Conservation (phyloP, 2,888 invertebrate genomes). For the Eupithecia subumbrata region DNA sequence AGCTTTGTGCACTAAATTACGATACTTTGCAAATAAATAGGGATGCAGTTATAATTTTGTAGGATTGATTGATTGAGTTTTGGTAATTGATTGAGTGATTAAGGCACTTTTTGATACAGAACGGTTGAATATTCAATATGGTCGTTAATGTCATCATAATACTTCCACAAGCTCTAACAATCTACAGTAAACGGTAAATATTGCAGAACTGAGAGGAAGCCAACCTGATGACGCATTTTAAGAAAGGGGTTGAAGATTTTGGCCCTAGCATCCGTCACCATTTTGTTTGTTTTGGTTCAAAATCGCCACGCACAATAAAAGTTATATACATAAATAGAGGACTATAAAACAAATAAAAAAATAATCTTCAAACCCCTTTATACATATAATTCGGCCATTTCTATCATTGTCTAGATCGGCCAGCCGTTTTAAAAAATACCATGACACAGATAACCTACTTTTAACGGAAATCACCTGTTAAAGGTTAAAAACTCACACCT, state of each 20-base stretch:
- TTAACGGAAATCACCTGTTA: background rate
- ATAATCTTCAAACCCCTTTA: no score
- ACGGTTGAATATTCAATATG: background rate
- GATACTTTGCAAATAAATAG: background rate
- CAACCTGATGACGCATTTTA: no score
- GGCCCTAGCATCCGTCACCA: no score
- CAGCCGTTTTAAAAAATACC: background rate
- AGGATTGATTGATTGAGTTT: background rate
- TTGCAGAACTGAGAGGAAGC: no score
- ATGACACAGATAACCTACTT: background rate
- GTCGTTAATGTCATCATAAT: background rate
- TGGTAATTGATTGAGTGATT: background rate
- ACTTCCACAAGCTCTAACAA: background rate
- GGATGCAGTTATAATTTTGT: background rate
- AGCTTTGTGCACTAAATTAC: background rate
- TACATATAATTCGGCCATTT: background rate
- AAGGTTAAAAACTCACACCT: slow-evolving; percentile 9
- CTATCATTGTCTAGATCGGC: background rate
- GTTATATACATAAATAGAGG: no score
- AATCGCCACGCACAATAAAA: no score
- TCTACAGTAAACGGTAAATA: background rate
- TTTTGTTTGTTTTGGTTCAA: no score
- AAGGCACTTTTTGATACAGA: background rate
- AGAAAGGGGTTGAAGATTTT: no score
- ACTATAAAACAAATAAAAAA: no score